Percentiles rank a stretch among this genome's conserved stretches.
These are phyloP conservation scores for Tridacna gigas DNA, from an alignment of 2,888 invertebrate genomes.

Conservation along the genomic window DNA sequence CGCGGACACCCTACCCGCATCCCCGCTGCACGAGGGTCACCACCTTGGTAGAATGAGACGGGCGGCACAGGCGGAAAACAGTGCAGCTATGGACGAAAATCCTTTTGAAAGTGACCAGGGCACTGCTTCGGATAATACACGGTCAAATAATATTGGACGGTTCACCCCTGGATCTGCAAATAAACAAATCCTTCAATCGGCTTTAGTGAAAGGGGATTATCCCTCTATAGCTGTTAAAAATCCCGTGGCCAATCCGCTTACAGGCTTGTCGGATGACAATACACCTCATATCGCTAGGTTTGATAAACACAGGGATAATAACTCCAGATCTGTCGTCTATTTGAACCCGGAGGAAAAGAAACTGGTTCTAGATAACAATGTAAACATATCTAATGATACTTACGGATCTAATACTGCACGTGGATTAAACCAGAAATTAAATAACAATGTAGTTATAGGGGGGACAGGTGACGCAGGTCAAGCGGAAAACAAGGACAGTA, in stretches of 20 bases:
- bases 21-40: conserved; percentile 37
- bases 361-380: conserved; percentile 60
- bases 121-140: conserved; percentile 23
- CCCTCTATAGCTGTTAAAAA: conserved; percentile 32
- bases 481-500: conserved; percentile 19
- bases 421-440: conserved; percentile 32
- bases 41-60: conserved; percentile 45
- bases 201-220: conserved; percentile 45
- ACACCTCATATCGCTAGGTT: conserved; percentile 45
- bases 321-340: conserved; percentile 59
- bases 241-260: conserved; percentile 48
- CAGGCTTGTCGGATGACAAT: conserved; percentile 47
- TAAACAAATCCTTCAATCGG: conserved; percentile 51
- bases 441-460: conserved; percentile 30
- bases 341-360: conserved; percentile 57
- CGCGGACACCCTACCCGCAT: conserved; percentile 71
- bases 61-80: conserved; percentile 33
- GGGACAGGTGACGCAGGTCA: conserved; percentile 25
- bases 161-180: conserved; percentile 36
- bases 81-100: background rate
- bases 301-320: conserved; percentile 42
- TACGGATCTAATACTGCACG: conserved; percentile 28
- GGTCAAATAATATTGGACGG: conserved; percentile 13
- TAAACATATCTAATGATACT: conserved; percentile 49
- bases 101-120: conserved; percentile 4